Percentiles rank a stretch among this genome's conserved stretches.
These are phyloP conservation scores for Philaenus spumarius DNA, from an alignment of 1,140 invertebrate genomes.

Conservation along the genomic window DNA sequence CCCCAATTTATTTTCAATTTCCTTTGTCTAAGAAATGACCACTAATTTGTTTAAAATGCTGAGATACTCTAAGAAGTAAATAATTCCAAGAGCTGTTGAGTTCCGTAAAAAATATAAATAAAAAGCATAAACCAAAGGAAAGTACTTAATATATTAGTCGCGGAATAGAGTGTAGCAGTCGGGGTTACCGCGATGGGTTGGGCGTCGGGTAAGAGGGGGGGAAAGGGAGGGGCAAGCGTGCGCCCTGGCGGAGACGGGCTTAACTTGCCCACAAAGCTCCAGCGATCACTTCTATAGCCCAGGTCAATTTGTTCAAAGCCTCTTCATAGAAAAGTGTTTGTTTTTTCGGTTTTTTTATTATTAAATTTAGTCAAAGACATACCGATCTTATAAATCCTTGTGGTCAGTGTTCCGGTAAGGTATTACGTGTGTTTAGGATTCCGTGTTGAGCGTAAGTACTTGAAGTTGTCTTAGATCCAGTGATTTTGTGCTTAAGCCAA, in stretches of 20 bases:
- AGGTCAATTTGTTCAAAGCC: conserved; percentile 16
- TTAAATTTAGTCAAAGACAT: no score
- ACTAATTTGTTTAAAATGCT: no score
- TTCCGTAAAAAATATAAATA: no score
- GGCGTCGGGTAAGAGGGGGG: not conserved
- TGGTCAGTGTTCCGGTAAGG: no score
- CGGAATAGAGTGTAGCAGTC: not conserved
- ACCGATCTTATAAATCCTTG: no score
- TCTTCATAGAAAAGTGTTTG: conserved; percentile 13
- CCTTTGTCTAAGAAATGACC: no score
- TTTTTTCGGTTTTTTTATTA: conserved; percentile 1
- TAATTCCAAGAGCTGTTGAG: no score
- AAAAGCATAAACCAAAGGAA: no score
- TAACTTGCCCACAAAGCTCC: conserved; percentile 13
- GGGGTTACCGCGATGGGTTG: not conserved
- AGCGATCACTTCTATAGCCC: conserved; percentile 5
- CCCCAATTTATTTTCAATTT: no score
- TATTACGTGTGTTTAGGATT: no score
- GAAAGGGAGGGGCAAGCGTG: not conserved
- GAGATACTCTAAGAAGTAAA: no score
- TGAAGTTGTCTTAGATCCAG: conserved; percentile 5
- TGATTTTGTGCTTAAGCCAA: conserved; percentile 11
- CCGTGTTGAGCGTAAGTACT: conserved; percentile 1
- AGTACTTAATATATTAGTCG: no score
- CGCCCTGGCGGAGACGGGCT: not conserved